These are phyloP conservation scores for Tinamus major DNA, from an alignment of 2,797 vertebrate species.

Conservation along the genomic window DNA sequence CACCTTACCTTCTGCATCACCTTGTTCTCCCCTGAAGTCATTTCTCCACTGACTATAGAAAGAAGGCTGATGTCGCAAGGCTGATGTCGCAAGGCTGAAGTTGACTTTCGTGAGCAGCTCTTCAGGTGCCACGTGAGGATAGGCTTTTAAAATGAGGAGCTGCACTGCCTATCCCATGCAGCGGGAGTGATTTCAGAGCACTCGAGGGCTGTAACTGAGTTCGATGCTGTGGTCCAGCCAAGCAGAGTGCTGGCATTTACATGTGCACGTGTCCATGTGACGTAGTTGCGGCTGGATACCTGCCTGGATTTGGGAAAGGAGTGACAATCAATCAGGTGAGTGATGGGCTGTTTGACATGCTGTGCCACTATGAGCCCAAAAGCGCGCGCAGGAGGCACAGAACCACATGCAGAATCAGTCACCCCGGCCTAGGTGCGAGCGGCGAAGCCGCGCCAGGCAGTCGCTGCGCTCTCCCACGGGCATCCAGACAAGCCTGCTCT, in stretches of 20 bases:
- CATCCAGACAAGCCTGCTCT: slow-evolving; percentile 52
- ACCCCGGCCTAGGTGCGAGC: not conserved
- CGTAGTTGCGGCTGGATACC: slow-evolving; percentile 11
- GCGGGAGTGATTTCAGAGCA: not conserved
- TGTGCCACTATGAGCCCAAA: not conserved
- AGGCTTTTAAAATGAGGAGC: not conserved
- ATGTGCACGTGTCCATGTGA: not conserved
- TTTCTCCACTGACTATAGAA: not conserved
- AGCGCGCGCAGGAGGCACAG: not conserved
- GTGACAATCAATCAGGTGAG: slow-evolving; percentile 42
- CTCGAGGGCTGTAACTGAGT: not conserved
- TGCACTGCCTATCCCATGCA: fast-evolving
- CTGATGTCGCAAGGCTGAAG: not conserved
- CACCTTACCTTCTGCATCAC: not conserved
- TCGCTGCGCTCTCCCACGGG: slow-evolving; percentile 31
- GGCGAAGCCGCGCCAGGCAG: slow-evolving; percentile 29
- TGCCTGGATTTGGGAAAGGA: not conserved
- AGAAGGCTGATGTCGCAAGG: not conserved
- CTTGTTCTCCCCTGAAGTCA: not conserved
- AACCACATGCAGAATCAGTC: slow-evolving; percentile 7
- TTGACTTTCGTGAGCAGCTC: not conserved
- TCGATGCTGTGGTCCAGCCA: too few species aligned
- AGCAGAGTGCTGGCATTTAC: fast-evolving
- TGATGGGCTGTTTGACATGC: not conserved
- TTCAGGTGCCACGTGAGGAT: not conserved